A percentile compares a stretch with the other conserved stretches of the same genome.
Conservation (phyloP, 2,113 vertebrate genomes). For the Pandion haliaetus region DNA sequence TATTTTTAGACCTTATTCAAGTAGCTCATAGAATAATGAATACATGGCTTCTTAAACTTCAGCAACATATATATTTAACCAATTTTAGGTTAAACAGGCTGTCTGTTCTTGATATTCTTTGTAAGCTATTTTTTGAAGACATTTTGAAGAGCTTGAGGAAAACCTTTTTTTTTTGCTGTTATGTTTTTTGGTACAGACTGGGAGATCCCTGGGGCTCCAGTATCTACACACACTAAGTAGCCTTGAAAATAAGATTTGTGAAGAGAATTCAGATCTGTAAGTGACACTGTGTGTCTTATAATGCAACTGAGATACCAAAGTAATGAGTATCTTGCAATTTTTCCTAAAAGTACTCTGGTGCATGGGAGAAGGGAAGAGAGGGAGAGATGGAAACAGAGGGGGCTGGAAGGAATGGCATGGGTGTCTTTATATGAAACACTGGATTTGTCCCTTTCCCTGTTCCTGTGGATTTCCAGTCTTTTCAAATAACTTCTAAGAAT, state of each 20-base stretch:
- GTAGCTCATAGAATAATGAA: background rate
- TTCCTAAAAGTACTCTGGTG: background rate
- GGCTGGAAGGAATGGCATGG: background rate
- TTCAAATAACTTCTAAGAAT: conserved; percentile 43
- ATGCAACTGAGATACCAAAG: background rate
- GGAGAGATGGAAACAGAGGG: background rate
- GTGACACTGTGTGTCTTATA: background rate
- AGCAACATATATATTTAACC: background rate
- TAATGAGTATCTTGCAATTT: background rate
- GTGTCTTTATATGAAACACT: background rate
- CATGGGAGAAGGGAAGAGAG: background rate
- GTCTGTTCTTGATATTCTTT: background rate
- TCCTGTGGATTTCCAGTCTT: background rate
- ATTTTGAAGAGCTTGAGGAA: background rate
- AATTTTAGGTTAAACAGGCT: background rate
- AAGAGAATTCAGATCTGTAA: background rate
- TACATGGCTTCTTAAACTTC: background rate
- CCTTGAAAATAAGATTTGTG: background rate
- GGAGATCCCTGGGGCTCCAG: background rate
- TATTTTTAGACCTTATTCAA: background rate
- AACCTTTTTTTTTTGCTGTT: background rate
- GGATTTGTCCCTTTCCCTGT: background rate
- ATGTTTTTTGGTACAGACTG: background rate
- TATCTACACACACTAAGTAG: background rate
- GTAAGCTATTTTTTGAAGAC: background rate